phyloP scores from a whole-genome alignment of 2,888 invertebrate species.

The Drosophila barbarae region DNA sequence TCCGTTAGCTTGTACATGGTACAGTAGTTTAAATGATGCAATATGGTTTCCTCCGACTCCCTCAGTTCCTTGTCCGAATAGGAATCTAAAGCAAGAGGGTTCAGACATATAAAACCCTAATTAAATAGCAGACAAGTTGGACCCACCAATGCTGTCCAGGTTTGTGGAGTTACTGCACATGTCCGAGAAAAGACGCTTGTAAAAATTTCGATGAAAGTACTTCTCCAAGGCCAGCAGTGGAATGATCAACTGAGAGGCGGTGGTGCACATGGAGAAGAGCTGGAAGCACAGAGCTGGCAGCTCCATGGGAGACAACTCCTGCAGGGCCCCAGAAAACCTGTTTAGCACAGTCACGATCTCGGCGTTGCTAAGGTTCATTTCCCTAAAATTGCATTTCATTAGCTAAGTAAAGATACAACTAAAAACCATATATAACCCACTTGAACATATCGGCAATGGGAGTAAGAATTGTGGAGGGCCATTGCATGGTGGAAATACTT shows the following conservation, averaged over 20 bases:
- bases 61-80: constrained; percentile 81
- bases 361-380: constrained; percentile 81
- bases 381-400: constrained; percentile 78
- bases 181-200: constrained; percentile 77
- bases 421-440: constrained; percentile 76
- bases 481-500: constrained; percentile 81
- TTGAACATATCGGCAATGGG: constrained; percentile 84
- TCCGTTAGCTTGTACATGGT: constrained; percentile 78
- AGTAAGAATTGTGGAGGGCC: constrained; percentile 82
- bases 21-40: constrained; percentile 82
- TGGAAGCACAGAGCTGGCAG: constrained; percentile 84
- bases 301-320: constrained; percentile 82
- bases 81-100: constrained; percentile 69
- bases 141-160: constrained; percentile 78
- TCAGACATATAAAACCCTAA: fast-evolving
- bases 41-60: constrained; percentile 83
- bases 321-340: constrained; percentile 81
- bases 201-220: constrained; percentile 81
- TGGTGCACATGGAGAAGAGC: constrained; percentile 82
- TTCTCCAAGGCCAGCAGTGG: constrained; percentile 81
- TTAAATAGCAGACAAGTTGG: not conserved
- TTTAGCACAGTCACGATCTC: constrained; percentile 82
- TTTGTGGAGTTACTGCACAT: constrained; percentile 78
- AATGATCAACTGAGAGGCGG: constrained; percentile 76
- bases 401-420: not conserved